These are phyloP conservation scores for Philonicus albiceps DNA, from an alignment of 2,888 invertebrate species.

Conservation along the genomic window DNA sequence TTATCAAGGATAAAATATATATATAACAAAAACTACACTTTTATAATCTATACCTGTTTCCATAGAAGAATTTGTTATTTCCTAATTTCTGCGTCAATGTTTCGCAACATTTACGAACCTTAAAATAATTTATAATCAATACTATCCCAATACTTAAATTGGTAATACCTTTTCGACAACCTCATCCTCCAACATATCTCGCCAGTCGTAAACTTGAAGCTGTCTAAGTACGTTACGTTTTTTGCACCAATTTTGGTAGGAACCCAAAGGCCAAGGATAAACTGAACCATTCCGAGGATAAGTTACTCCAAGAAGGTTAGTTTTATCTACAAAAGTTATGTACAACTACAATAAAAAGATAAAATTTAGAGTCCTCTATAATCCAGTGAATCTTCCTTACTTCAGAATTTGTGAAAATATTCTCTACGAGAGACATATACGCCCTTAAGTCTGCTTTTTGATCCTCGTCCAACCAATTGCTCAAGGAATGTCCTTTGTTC, in stretches of 20 bases:
- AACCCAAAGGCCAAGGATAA: conserved; percentile 92
- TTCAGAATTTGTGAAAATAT: conserved; percentile 91
- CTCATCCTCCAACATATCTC: conserved; percentile 78
- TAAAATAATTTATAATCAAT: neutral
- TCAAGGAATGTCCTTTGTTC: conserved; percentile 82
- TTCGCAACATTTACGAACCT: conserved; percentile 75
- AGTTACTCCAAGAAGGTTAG: conserved; percentile 83
- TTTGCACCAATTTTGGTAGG: conserved; percentile 81
- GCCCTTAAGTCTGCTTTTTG: conserved; percentile 92
- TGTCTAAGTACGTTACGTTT: conserved; percentile 73
- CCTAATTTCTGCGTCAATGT: conserved; percentile 86
- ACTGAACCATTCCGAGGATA: conserved; percentile 85
- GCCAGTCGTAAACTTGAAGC: conserved; percentile 83
- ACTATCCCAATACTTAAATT: neutral
- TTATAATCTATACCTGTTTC: conserved; percentile 69
- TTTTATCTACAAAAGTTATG: conserved; percentile 85
- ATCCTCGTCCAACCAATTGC: conserved; percentile 73
- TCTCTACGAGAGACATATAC: conserved; percentile 89
- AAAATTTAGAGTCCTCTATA: neutral
- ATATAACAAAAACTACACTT: neutral
- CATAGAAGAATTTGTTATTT: conserved; percentile 83
- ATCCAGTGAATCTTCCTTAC: conserved; percentile 59
- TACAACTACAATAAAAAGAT: conserved; percentile 69
- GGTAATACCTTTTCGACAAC: conserved; percentile 72
- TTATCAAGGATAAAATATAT: neutral